phyloP scores from a whole-genome alignment of 2,888 invertebrate species.

The Teleiodes luculella region DNA sequence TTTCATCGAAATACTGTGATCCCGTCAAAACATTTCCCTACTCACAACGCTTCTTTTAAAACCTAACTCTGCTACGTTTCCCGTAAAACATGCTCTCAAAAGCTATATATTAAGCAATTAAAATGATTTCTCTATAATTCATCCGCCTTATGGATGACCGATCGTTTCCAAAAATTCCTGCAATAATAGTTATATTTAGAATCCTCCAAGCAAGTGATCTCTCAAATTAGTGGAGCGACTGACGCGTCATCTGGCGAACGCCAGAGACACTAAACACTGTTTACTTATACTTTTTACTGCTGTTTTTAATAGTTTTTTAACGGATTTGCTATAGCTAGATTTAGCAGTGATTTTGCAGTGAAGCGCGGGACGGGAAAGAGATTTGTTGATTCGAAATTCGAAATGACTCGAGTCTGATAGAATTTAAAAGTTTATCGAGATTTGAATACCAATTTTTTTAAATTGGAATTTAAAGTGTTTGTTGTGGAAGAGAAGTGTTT shows the following conservation, averaged over 20 bases:
- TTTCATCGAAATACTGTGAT: too few relatives aligned
- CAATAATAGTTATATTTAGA: not conserved
- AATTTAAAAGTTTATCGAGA: too few relatives aligned
- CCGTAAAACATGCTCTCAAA: not conserved
- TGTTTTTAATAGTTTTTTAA: not conserved
- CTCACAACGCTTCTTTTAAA: too few relatives aligned
- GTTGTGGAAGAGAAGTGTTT: too few relatives aligned
- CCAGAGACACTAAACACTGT: not conserved
- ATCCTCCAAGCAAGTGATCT: not conserved
- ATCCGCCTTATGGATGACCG: not conserved
- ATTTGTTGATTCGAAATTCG: too few relatives aligned
- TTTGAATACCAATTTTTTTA: too few relatives aligned
- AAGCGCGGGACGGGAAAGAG: too few relatives aligned
- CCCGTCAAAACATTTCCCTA: too few relatives aligned
- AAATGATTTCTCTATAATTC: not conserved
- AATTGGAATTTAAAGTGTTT: too few relatives aligned
- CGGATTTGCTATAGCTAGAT: not conserved
- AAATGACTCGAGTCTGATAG: too few relatives aligned
- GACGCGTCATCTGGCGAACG: not conserved
- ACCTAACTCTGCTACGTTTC: too few relatives aligned
- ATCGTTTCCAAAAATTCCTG: conserved; percentile 1
- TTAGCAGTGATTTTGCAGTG: too few relatives aligned
- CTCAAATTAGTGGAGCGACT: not conserved
- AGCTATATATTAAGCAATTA: not conserved
- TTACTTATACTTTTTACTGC: not conserved